These are phyloP conservation scores for Tridacna crocea DNA, from an alignment of 2,888 invertebrate genomes.

Conservation along the genomic window DNA sequence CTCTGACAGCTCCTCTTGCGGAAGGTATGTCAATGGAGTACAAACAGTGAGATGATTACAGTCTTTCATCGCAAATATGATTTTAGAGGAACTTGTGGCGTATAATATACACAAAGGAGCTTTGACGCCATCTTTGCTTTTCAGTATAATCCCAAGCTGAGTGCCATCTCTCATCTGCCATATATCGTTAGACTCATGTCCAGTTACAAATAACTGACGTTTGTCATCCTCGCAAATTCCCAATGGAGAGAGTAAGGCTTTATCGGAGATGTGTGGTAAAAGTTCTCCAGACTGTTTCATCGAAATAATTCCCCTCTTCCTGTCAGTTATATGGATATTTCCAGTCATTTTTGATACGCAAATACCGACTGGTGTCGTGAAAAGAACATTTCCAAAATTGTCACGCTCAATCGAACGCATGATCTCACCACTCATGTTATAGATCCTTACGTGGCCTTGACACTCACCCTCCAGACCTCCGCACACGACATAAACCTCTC, in stretches of 20 bases:
- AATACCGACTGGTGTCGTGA: slow-evolving; percentile 39
- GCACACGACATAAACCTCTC: slow-evolving; percentile 46
- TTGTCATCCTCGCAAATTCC: slow-evolving; percentile 45
- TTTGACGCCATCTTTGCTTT: slow-evolving; percentile 36
- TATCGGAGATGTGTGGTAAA: slow-evolving; percentile 31
- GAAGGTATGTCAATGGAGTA: slow-evolving; percentile 30
- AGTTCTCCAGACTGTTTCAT: slow-evolving; percentile 43
- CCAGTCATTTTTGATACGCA: slow-evolving; percentile 39
- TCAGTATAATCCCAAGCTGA: slow-evolving; percentile 34
- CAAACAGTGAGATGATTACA: slow-evolving; percentile 43
- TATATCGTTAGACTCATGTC: slow-evolving; percentile 39
- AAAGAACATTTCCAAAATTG: slow-evolving; percentile 34
- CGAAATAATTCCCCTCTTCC: slow-evolving; percentile 38
- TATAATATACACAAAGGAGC: slow-evolving; percentile 29
- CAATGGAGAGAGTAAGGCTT: slow-evolving; percentile 40
- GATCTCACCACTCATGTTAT: slow-evolving; percentile 41
- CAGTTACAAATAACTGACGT: slow-evolving; percentile 47
- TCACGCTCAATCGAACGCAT: slow-evolving; percentile 47
- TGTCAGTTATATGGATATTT: slow-evolving; percentile 48
- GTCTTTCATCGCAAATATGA: slow-evolving; percentile 41
- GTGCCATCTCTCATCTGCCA: slow-evolving; percentile 38
- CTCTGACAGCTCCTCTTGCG: background rate
- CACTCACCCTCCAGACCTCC: slow-evolving; percentile 41
- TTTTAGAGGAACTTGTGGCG: slow-evolving; percentile 22
- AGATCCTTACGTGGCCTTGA: slow-evolving; percentile 46